phyloP scores from a whole-genome alignment of 1,140 invertebrate species.

The Cotesia typhae region DNA sequence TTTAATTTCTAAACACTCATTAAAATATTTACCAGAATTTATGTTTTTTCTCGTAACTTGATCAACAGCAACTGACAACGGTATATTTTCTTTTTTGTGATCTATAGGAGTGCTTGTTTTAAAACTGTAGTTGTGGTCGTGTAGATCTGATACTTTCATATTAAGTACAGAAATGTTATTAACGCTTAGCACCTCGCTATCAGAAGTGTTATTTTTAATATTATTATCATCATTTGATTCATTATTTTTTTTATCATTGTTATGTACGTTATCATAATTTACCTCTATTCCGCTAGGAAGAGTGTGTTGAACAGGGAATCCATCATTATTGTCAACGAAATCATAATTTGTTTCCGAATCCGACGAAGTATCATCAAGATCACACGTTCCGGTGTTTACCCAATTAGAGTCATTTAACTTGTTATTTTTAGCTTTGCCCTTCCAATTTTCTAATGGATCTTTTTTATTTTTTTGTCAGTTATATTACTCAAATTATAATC shows the following conservation, averaged over 20 bases:
- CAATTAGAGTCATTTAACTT: neutral
- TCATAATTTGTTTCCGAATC: neutral
- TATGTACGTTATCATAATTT: neutral
- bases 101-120: conserved; percentile 7
- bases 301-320: neutral
- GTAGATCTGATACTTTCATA: neutral
- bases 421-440: neutral
- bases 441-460: neutral
- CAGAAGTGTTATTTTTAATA: neutral
- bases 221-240: neutral
- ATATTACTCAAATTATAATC: conserved; percentile 3
- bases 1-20: neutral
- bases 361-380: neutral
- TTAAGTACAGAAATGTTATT: neutral
- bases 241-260: neutral
- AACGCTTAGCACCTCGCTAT: neutral
- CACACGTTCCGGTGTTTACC: neutral
- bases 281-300: neutral
- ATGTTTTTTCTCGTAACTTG: neutral
- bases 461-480: conserved; percentile 11
- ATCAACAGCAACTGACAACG: neutral
- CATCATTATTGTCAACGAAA: neutral
- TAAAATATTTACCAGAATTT: conserved; percentile 7
- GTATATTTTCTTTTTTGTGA: neutral
- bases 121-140: conserved; percentile 5